Evolutionary conservation across 2,113 vertebrate genomes (phyloP).

Genomic region (Daubentonia madagascariensis): DNA sequence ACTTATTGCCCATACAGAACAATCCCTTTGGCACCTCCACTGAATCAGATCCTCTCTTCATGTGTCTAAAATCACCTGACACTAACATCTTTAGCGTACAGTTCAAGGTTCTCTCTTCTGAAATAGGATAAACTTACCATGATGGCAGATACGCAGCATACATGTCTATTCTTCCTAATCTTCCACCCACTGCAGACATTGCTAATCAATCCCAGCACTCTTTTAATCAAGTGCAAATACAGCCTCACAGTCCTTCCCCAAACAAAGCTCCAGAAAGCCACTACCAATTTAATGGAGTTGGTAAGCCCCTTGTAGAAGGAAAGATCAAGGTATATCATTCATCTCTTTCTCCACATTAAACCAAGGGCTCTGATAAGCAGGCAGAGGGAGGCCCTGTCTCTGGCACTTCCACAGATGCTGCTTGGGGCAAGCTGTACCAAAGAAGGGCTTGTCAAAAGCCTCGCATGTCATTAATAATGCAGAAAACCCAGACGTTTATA

Average conservation of each 20-base stretch:
- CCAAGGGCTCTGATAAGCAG: neutral
- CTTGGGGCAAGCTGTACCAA: neutral
- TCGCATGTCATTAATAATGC: constrained; percentile 46
- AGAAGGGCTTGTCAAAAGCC: constrained; percentile 34
- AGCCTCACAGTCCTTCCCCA: neutral
- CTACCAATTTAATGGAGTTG: neutral
- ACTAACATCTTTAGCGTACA: neutral
- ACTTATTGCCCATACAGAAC: neutral
- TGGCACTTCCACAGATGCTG: neutral
- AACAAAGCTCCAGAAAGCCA: neutral
- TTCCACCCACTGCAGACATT: constrained; percentile 11
- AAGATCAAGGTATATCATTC: neutral
- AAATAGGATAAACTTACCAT: neutral
- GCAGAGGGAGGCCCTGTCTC: neutral
- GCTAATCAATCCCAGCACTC: constrained; percentile 32
- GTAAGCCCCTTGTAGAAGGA: neutral
- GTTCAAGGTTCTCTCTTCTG: neutral
- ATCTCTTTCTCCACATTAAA: neutral
- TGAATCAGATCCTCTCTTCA: neutral
- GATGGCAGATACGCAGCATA: neutral
- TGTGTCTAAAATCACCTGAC: neutral
- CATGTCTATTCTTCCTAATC: fast-evolving
- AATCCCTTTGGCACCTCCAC: neutral
- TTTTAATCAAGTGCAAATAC: neutral
- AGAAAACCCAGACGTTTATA: constrained; percentile 48